Evolutionary conservation across 1,140 invertebrate species (phyloP), one percentile per base, ranked within the genome.

Genomic region (Choristoneura fumiferana): DNA sequence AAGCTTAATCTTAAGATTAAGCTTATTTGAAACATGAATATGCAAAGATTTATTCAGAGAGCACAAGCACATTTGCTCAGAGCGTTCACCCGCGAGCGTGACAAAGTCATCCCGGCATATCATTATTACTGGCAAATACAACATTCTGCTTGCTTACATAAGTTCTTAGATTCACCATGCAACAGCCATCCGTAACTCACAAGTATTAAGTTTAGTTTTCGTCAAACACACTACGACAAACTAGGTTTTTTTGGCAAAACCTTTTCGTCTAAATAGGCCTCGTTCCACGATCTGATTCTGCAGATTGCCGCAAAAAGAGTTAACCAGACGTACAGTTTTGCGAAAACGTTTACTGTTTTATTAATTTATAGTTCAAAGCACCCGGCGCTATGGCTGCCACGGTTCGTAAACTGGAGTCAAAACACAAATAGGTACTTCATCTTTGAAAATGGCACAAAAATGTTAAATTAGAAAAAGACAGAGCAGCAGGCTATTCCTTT

Each of bases 81-180:
- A 68, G 64, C 81, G 59, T 81, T 84, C 71, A 82, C 76, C 81
- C 75, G 37, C 49, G 63, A 65, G 60, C 73, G 76, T 80, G 76
- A 84, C 81, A 76, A 67, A 63, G 60, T 65, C 69, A 76, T 74
- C 67, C 70, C 58, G 65, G 64, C 65, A 67, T 73, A 60, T 69
- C 67, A 66, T 75, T 75, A 71, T 68, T 67, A 67, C 69, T 68
- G 22, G 55, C 12, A 63, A 18, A 22, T 17, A 49, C 17, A 49
- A 22, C 22, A 33, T 12, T 29, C 14, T 8, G 35, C 35, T 12
- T 37, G 9, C 22, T 29, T 37, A 37, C 35, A 37, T 37, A 12
- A 10, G n/a, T 37, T 9, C 35, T 2, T 12, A 37, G 3, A 45
- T 8, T 12, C 6, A 8, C 22, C 10, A 49, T 12, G n/a, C 43